Conservation (phyloP, 2,113 vertebrate genomes). For the Mobula hypostoma region DNA sequence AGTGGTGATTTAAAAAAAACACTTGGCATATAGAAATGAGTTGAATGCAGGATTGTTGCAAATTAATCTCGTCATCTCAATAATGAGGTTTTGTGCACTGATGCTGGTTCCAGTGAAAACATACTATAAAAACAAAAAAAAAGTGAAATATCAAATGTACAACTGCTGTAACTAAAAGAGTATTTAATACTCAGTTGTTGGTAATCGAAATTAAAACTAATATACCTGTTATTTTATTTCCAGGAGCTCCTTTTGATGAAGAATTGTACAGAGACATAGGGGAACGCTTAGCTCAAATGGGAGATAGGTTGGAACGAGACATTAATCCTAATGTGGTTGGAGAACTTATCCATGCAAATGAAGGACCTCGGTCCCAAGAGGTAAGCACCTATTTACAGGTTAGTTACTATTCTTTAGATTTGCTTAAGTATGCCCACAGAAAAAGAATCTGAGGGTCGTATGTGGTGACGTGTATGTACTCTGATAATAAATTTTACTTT, state of each 20-base stretch:
- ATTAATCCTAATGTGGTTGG: slow-evolving; percentile 47
- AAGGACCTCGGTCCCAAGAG: background rate
- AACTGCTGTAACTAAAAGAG: background rate
- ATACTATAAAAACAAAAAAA: too few species aligned
- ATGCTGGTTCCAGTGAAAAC: background rate
- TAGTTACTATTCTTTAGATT: too few species aligned
- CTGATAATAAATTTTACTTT: too few species aligned
- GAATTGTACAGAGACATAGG: slow-evolving; percentile 52
- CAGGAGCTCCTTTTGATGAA: slow-evolving; percentile 41
- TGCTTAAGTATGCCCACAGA: too few species aligned
- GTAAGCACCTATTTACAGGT: background rate
- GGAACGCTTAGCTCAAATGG: slow-evolving; percentile 50
- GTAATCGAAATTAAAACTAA: background rate
- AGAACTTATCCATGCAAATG: slow-evolving; percentile 45
- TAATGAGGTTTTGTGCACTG: background rate
- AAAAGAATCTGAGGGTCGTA: too few species aligned
- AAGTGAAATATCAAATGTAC: background rate
- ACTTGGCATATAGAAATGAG: background rate
- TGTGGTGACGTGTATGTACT: too few species aligned
- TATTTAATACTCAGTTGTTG: background rate
- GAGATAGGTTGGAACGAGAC: slow-evolving; percentile 52
- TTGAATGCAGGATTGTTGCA: background rate
- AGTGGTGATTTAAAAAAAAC: background rate
- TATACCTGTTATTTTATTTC: background rate
- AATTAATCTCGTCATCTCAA: background rate